Evolutionary conservation across 1,140 invertebrate species (phyloP).

Genomic region (Macrocentrus cingulum): DNA sequence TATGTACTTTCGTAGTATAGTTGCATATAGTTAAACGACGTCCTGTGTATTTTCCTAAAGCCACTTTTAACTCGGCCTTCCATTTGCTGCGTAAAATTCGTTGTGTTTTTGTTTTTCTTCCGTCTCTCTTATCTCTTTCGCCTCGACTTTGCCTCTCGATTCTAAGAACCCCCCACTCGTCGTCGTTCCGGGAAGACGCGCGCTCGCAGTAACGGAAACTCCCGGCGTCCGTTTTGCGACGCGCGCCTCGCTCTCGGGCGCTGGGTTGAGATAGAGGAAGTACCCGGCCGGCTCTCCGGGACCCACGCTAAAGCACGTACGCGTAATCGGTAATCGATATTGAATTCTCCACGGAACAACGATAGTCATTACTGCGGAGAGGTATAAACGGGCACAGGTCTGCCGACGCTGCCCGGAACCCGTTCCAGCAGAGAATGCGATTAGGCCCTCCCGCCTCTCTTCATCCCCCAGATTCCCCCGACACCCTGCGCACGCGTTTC

Average conservation of each 20-base stretch:
- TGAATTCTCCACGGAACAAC: conserved; percentile 34
- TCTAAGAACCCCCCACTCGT: too few relatives aligned
- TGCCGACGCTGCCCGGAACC: not conserved
- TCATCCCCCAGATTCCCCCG: not conserved
- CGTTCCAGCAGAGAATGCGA: conserved; percentile 15
- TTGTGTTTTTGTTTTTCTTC: too few relatives aligned
- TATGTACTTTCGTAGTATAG: conserved; percentile 35
- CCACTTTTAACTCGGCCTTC: too few relatives aligned
- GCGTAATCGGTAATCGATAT: conserved; percentile 36
- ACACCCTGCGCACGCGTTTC: conserved; percentile 16
- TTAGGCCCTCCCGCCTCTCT: conserved; percentile 8
- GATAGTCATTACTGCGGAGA: conserved; percentile 33
- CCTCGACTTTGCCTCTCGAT: too few relatives aligned
- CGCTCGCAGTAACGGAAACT: too few relatives aligned
- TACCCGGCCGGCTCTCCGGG: conserved; percentile 1
- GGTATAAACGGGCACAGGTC: conserved; percentile 23
- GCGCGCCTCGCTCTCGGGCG: too few relatives aligned
- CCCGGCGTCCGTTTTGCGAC: too few relatives aligned
- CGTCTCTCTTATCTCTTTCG: too few relatives aligned
- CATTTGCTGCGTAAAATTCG: too few relatives aligned
- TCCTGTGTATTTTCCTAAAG: too few relatives aligned
- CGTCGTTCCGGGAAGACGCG: too few relatives aligned
- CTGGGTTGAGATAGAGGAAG: conserved; percentile 6
- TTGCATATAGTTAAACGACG: too few relatives aligned
- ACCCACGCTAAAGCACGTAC: conserved; percentile 27